phyloP scores from a whole-genome alignment of 1,140 invertebrate species.

The Rhagoletis pomonella region DNA sequence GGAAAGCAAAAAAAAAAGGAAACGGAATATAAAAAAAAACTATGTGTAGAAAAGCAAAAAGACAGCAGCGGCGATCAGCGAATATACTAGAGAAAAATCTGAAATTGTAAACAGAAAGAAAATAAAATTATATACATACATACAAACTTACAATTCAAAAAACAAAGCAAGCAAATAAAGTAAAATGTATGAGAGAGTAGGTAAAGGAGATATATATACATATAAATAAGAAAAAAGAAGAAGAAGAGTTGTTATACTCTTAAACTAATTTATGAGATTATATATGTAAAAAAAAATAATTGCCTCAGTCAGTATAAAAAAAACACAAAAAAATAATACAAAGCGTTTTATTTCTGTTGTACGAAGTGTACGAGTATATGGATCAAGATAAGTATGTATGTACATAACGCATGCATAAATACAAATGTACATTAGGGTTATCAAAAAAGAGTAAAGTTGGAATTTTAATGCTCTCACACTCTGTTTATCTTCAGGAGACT shows the following conservation, averaged over 20 bases:
- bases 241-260: conserved; percentile 55
- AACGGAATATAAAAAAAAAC: background rate
- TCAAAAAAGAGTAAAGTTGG: too few species aligned
- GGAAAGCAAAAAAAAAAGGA: background rate
- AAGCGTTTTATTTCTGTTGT: conserved; percentile 12
- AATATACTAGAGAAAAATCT: background rate
- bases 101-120: background rate
- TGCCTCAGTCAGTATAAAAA: conserved; percentile 74
- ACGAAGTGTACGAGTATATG: too few species aligned
- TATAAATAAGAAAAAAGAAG: conserved; percentile 49
- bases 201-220: background rate
- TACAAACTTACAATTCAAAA: background rate
- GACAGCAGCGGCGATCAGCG: background rate
- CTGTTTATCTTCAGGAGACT: too few species aligned
- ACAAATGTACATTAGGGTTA: too few species aligned
- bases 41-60: background rate
- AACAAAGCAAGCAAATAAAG: conserved; percentile 35
- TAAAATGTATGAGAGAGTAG: conserved; percentile 52
- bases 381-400: too few species aligned
- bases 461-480: too few species aligned
- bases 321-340: conserved; percentile 47
- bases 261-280: conserved; percentile 72
- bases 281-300: conserved; percentile 69
- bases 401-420: too few species aligned
- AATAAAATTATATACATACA: conserved; percentile 21